Conservation (phyloP, 2,797 vertebrate genomes). For the Astyanax mexicanus region DNA sequence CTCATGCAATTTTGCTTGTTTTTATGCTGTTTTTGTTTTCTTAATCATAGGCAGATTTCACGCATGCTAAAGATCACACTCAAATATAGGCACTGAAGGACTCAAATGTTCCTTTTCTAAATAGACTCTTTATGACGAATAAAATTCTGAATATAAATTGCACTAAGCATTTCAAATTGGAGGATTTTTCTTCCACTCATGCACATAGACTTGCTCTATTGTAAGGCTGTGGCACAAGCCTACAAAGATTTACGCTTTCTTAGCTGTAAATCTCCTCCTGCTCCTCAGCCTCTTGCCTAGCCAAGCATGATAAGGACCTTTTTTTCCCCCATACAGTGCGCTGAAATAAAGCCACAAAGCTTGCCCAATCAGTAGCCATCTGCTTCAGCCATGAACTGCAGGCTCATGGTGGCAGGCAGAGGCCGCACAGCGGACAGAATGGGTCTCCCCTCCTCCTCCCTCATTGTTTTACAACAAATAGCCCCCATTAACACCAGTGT, state of each 20-base stretch:
- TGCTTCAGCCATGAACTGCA: conserved; percentile 83
- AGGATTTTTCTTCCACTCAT: conserved; percentile 14
- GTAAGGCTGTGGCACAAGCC: conserved; percentile 65
- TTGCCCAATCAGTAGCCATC: conserved; percentile 89
- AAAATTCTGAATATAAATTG: conserved; percentile 19
- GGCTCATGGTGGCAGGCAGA: conserved; percentile 74
- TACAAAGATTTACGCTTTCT: conserved; percentile 81
- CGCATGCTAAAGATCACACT: background rate
- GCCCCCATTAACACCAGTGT: conserved; percentile 77
- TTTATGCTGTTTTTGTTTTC: conserved; percentile 2
- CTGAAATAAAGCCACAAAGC: conserved; percentile 85
- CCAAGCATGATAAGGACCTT: conserved; percentile 84
- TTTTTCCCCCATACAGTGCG: conserved; percentile 83
- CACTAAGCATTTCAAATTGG: conserved; percentile 21
- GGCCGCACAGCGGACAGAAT: conserved; percentile 72
- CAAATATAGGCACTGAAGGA: conserved; percentile 10
- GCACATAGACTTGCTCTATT: conserved; percentile 30
- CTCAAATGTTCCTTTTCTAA: conserved; percentile 2
- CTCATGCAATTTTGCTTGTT: background rate
- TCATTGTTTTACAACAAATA: conserved; percentile 79
- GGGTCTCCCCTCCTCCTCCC: conserved; percentile 69
- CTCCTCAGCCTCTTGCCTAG: conserved; percentile 81
- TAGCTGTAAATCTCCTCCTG: conserved; percentile 80
- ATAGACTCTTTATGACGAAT: conserved; percentile 22
- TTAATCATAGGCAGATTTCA: background rate